Percentiles rank a stretch among this genome's conserved stretches.
phyloP scores from a whole-genome alignment of 1,140 invertebrate genomes.

The Diorhabda elongata region DNA sequence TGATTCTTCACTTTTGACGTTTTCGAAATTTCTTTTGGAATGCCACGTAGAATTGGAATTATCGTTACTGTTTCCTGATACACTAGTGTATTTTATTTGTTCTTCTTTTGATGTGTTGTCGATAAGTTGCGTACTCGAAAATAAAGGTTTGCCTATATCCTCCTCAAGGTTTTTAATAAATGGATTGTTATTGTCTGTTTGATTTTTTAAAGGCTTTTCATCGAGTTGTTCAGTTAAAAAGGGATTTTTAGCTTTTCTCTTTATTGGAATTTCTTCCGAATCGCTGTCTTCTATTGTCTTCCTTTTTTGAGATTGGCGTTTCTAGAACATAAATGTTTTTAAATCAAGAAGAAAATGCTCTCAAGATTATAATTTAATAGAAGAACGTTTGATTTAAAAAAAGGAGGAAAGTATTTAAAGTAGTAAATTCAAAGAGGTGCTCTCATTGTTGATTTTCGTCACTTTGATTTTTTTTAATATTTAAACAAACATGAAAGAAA shows the following conservation, averaged over 20 bases:
- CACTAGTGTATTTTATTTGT: not conserved
- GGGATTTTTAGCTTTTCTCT: not conserved
- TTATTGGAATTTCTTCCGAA: not conserved
- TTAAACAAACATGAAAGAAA: not conserved
- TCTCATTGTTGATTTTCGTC: not conserved
- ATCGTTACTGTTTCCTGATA: not conserved
- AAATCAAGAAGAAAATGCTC: not conserved
- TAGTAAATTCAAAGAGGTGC: not conserved
- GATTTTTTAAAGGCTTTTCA: not conserved
- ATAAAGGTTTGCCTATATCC: not conserved
- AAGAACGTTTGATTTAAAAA: not conserved
- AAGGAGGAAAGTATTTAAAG: not conserved
- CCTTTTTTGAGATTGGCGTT: not conserved
- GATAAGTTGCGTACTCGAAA: not conserved
- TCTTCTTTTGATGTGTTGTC: not conserved
- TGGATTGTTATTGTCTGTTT: not conserved
- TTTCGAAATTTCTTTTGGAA: conserved; percentile 13
- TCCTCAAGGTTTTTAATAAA: not conserved
- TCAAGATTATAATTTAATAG: not conserved
- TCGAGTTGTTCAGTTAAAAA: not conserved
- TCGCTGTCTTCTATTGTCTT: not conserved
- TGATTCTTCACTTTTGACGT: conserved; percentile 1
- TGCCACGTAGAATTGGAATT: conserved; percentile 15
- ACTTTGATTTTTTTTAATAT: not conserved
- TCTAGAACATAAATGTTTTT: not conserved